These are phyloP conservation scores for Ptilonorhynchus violaceus DNA, from an alignment of 2,113 vertebrate species.

Conservation along the genomic window DNA sequence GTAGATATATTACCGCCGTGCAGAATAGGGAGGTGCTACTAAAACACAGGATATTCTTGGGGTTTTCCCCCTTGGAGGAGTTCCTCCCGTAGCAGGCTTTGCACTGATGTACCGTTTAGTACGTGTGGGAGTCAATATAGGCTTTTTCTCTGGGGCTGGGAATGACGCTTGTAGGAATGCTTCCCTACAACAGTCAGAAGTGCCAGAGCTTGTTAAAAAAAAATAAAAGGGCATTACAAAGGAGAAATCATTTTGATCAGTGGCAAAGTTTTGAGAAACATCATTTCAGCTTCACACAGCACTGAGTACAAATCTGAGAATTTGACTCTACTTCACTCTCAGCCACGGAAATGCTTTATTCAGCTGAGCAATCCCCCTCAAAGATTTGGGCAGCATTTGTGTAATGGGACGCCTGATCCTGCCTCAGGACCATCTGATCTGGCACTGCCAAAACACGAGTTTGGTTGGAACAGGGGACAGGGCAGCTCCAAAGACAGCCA, in stretches of 20 bases:
- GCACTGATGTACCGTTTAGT: not conserved
- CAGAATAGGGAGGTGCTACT: not conserved
- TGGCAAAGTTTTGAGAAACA: not conserved
- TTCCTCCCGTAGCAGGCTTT: not conserved
- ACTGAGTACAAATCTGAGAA: not conserved
- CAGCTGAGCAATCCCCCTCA: not conserved
- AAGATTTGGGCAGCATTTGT: not conserved
- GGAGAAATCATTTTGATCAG: not conserved
- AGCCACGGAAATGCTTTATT: too few relatives aligned
- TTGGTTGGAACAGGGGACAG: not conserved
- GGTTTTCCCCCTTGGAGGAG: not conserved
- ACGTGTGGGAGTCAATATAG: not conserved
- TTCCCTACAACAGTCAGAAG: conserved; percentile 7
- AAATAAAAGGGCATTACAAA: not conserved
- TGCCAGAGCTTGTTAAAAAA: not conserved
- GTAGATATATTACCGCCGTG: not conserved
- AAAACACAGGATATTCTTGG: not conserved
- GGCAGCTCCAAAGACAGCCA: not conserved
- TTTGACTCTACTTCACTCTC: not conserved
- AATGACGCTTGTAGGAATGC: not conserved
- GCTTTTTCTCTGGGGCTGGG: not conserved
- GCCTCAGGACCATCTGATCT: not conserved
- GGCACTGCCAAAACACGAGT: rapidly evolving
- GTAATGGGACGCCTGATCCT: not conserved
- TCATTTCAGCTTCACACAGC: not conserved